Evolutionary conservation across 1,140 invertebrate species (phyloP).

Genomic region (Halyomorpha halys): DNA sequence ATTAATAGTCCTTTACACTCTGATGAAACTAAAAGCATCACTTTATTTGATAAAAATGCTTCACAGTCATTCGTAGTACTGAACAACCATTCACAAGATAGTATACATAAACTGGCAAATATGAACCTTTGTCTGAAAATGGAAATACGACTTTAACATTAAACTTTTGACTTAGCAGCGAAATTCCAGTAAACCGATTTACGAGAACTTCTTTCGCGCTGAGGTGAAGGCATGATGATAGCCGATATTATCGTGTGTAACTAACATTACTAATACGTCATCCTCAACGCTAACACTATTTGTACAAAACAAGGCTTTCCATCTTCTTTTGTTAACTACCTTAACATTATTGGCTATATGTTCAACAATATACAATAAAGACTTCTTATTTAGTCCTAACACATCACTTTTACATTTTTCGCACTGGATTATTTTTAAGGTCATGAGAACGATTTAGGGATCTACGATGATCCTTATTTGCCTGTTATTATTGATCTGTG

Average conservation of each 20-base stretch:
- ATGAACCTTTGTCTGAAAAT: slow-evolving; percentile 16
- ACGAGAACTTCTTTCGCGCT: not conserved
- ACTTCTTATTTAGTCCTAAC: slow-evolving; percentile 5
- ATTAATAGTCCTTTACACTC: slow-evolving; percentile 1
- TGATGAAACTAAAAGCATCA: slow-evolving; percentile 6
- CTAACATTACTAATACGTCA: slow-evolving; percentile 12
- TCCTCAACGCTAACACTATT: slow-evolving; percentile 5
- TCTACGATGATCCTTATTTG: too few relatives aligned
- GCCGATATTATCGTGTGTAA: slow-evolving; percentile 4
- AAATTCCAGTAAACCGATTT: slow-evolving; percentile 5
- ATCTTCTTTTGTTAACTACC: slow-evolving; percentile 6
- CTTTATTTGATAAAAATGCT: not conserved
- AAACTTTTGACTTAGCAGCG: not conserved
- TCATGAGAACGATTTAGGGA: not conserved
- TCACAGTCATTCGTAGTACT: not conserved
- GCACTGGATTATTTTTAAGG: not conserved
- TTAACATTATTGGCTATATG: slow-evolving; percentile 14
- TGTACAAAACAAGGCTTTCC: slow-evolving; percentile 19
- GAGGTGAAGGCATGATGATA: slow-evolving; percentile 7
- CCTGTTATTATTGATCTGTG: not conserved
- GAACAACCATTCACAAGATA: too few relatives aligned
- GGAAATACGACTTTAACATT: slow-evolving; percentile 4
- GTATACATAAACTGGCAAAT: slow-evolving; percentile 13
- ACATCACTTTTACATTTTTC: not conserved
- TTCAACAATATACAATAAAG: slow-evolving; percentile 17